Conservation (phyloP, 1,140 invertebrate genomes). For the Hyposmocoma kahamanoa region DNA sequence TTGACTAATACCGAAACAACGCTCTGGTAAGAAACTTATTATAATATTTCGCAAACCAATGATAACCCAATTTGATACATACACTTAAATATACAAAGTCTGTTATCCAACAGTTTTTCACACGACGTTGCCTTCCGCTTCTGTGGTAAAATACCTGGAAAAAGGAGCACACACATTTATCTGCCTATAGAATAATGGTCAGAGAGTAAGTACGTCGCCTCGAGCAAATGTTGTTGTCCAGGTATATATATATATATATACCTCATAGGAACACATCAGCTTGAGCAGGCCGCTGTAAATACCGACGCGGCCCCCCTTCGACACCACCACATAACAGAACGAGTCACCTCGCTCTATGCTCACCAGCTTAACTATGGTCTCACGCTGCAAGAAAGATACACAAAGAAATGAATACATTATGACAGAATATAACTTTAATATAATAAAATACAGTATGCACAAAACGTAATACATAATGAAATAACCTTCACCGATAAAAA, state of each 20-base stretch:
- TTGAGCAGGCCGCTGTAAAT: conserved; percentile 70
- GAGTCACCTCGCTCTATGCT: conserved; percentile 65
- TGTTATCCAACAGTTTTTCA: conserved; percentile 74
- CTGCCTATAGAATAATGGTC: no score
- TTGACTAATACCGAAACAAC: no score
- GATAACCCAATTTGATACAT: conserved; percentile 11
- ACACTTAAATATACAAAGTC: conserved; percentile 72
- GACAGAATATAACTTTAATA: no score
- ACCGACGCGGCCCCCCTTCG: conserved; percentile 71
- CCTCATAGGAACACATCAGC: conserved; percentile 66
- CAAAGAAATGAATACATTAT: no score
- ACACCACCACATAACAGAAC: conserved; percentile 74
- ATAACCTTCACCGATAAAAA: no score
- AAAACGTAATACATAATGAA: no score
- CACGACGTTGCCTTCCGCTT: conserved; percentile 34
- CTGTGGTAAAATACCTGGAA: conserved; percentile 50
- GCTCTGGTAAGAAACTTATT: no score
- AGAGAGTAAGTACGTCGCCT: no score
- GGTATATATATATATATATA: conserved; percentile 40
- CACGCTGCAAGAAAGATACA: conserved; percentile 60
- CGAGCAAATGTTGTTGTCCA: no score
- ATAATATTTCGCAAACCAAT: not conserved
- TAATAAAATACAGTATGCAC: no score
- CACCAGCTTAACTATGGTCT: conserved; percentile 72
- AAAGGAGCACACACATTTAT: not conserved